Evolutionary conservation across 2,797 vertebrate species (phyloP), one percentile per base, ranked within the genome.

Genomic region (Aulostomus chinensis): DNA sequence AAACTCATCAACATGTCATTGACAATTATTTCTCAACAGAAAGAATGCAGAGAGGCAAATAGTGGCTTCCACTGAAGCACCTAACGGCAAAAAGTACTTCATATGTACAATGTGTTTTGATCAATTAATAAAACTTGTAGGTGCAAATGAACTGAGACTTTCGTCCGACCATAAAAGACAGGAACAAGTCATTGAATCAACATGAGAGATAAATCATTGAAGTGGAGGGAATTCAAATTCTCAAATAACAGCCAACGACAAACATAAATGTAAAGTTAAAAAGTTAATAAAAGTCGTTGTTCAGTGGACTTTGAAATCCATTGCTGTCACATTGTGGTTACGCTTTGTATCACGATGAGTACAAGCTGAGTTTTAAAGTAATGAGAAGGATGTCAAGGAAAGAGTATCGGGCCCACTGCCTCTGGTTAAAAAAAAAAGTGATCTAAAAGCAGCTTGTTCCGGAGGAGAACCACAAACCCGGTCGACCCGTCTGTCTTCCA

Each of bases 401-500:
- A 70, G 30, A 55, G 28, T 54, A 78, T 83, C 63, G 64, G 53
- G 58, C 62, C 47, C 34, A 32, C 55, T 41, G 39, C 68, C 41
- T 65, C 61, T 73, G 63, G 64, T 45, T 37, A 69, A 80, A 70
- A 82, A 57, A 68, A 46, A 60, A 28, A 4, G 20, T 43, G 6
- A 72, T 80, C 78, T 81, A 76, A 81, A 85, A 82, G 61, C 68
- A 60, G 66, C 43, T 61, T 80, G 69, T 78, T 84, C 79, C 65
- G 58, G 72, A 78, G 69, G 35, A 68, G 73, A 82, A 84, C 86
- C 85, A 76, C 86, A 87, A 87, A 86, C 83, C 60, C 73, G 26
- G 66, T 63, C 63, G 60, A 83, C 80, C 80, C 80, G 48, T 76
- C 73, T 81, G 76, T 78, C 76, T 58, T 61, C 55, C 53, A 64